Evolutionary conservation across 2,888 invertebrate genomes (phyloP).

Genomic region (Steromphala cineraria): DNA sequence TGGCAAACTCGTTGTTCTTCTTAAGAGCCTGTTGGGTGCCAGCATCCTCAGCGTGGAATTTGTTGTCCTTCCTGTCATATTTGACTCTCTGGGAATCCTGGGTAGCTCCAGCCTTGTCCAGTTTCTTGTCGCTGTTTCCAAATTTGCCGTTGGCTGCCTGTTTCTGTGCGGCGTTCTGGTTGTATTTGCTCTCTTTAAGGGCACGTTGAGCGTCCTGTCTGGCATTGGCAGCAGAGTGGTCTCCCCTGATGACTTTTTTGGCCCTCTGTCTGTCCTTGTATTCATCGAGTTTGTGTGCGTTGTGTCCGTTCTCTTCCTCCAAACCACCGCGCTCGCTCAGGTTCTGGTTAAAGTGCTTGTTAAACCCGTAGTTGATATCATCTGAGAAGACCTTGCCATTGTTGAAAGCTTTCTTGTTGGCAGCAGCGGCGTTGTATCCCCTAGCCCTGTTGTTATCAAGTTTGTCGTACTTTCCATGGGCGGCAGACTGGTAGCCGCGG

Average conservation of each 20-base stretch:
- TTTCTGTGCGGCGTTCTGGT: slow-evolving; percentile 35
- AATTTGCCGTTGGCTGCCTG: slow-evolving; percentile 33
- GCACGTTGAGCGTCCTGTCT: slow-evolving; percentile 33
- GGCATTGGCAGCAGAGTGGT: slow-evolving; percentile 29
- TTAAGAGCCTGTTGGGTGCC: slow-evolving; percentile 32
- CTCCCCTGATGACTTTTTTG: slow-evolving; percentile 25
- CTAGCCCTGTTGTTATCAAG: slow-evolving; percentile 26
- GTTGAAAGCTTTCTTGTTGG: slow-evolving; percentile 35
- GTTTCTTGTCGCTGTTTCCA: slow-evolving; percentile 30
- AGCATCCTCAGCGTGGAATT: slow-evolving; percentile 30
- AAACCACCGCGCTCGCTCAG: slow-evolving; percentile 28
- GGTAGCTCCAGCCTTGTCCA: slow-evolving; percentile 35
- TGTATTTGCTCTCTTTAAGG: slow-evolving; percentile 33
- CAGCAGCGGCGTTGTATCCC: slow-evolving; percentile 36
- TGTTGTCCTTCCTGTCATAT: slow-evolving; percentile 35
- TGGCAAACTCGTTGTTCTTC: slow-evolving; percentile 34
- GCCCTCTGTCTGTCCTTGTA: slow-evolving; percentile 35
- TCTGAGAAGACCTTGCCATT: slow-evolving; percentile 32
- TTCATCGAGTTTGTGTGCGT: slow-evolving; percentile 28
- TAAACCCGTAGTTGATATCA: slow-evolving; percentile 33
- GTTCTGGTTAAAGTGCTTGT: slow-evolving; percentile 36
- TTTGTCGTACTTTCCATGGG: slow-evolving; percentile 19
- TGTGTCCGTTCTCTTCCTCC: slow-evolving; percentile 36
- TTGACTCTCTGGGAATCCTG: slow-evolving; percentile 33
- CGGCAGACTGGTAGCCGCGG: background rate